Evolutionary conservation across 2,797 vertebrate genomes (phyloP).

Genomic region (Scleropages formosus): DNA sequence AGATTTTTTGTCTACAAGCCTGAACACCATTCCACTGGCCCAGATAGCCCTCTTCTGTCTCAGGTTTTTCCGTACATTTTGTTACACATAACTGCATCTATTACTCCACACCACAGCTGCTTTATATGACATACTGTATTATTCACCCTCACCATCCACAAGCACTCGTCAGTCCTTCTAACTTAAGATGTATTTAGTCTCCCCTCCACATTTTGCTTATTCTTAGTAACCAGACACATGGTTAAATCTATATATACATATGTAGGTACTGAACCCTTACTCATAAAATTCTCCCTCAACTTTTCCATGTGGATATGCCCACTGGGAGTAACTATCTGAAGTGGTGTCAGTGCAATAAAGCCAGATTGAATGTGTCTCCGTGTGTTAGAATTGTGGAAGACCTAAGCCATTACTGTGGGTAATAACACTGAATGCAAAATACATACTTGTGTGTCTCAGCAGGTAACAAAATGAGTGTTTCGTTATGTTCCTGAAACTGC

Average conservation of each 20-base stretch:
- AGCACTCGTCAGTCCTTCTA: no score
- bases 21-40: background rate
- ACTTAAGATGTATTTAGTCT: no score
- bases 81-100: background rate
- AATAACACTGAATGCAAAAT: constrained; percentile 20
- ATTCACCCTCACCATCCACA: no score
- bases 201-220: no score
- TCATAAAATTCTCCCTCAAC: no score
- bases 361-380: constrained; percentile 14
- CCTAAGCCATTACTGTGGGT: background rate
- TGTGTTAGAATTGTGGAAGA: background rate
- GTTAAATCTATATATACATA: no score
- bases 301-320: constrained; percentile 38
- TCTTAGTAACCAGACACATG: no score
- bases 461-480: constrained; percentile 17
- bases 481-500: constrained; percentile 9
- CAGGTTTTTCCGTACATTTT: background rate
- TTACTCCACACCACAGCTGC: background rate
- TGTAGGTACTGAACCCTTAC: no score
- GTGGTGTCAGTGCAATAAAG: constrained; percentile 4
- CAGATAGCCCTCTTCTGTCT: no score
- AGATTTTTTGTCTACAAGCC: no score
- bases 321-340: constrained; percentile 18
- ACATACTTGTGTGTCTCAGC: constrained; percentile 36
- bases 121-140: no score